Percentiles rank a stretch among this genome's conserved stretches.
phyloP scores from a whole-genome alignment of 2,888 invertebrate species.

The Euclidia mi region DNA sequence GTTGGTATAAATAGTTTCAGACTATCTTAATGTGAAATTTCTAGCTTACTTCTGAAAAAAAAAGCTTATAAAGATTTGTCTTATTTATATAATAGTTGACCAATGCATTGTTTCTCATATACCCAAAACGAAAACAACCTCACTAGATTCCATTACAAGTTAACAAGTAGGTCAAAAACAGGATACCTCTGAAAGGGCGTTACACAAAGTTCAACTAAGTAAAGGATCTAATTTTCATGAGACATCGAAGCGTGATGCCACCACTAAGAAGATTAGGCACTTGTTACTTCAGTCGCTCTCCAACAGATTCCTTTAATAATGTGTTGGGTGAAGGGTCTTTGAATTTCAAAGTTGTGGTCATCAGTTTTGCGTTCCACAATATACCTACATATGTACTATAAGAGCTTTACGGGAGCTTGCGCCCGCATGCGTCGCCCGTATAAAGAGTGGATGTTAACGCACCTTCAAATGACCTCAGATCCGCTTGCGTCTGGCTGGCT shows the following conservation, averaged over 20 bases:
- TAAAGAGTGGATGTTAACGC: too few relatives aligned
- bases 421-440: too few relatives aligned
- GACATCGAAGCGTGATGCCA: slow-evolving; percentile 74
- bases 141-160: slow-evolving; percentile 10
- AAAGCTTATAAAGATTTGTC: too few relatives aligned
- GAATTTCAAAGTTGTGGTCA: slow-evolving; percentile 66
- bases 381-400: slow-evolving; percentile 24
- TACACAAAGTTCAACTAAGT: slow-evolving; percentile 61
- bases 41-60: too few relatives aligned
- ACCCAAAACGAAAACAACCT: neutral
- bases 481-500: too few relatives aligned
- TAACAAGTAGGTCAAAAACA: slow-evolving; percentile 25
- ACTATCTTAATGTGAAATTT: too few relatives aligned
- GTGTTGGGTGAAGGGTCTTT: slow-evolving; percentile 63
- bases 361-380: slow-evolving; percentile 54
- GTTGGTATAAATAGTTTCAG: too few relatives aligned
- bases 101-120: too few relatives aligned
- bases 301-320: slow-evolving; percentile 65
- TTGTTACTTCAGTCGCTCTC: slow-evolving; percentile 70
- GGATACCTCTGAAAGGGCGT: slow-evolving; percentile 48
- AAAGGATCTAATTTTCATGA: slow-evolving; percentile 76
- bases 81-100: too few relatives aligned
- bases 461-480: too few relatives aligned
- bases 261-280: slow-evolving; percentile 77
- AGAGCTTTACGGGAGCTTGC: too few relatives aligned